Evolutionary conservation across 2,113 vertebrate genomes (phyloP).

Genomic region (Nymphicus hollandicus): DNA sequence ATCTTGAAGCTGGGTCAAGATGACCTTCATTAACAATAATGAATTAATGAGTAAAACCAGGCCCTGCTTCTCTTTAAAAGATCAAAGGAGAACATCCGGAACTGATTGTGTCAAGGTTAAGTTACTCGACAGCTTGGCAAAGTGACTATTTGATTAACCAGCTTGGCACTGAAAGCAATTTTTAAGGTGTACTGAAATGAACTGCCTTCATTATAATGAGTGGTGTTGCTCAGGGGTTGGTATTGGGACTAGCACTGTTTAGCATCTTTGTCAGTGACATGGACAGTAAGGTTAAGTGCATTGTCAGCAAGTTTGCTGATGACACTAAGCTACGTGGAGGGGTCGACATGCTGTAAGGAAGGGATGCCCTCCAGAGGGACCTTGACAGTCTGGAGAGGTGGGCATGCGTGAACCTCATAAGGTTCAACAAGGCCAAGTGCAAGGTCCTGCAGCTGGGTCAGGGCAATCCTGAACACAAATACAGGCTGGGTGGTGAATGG

Average conservation of each 20-base stretch:
- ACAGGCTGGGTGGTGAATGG: not conserved
- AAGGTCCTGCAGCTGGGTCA: not conserved
- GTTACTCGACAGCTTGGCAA: no score
- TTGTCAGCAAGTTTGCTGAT: not conserved
- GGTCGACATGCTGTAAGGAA: not conserved
- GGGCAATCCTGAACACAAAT: not conserved
- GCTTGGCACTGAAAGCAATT: not conserved
- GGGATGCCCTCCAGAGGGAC: not conserved
- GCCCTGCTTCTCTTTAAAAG: no score
- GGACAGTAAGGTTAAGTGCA: not conserved
- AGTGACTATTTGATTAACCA: no score
- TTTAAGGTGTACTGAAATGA: not conserved
- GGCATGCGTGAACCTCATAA: not conserved
- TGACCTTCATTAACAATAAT: no score
- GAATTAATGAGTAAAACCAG: no score
- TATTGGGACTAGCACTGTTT: not conserved
- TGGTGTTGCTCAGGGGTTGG: not conserved
- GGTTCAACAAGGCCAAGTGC: not conserved
- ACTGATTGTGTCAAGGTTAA: no score
- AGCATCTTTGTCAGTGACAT: not conserved
- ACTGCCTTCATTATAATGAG: not conserved
- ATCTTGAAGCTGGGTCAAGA: not conserved
- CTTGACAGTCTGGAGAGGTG: not conserved
- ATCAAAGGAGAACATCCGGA: no score
- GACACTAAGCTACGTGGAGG: not conserved